These are phyloP conservation scores for Acanthosepion esculentum DNA, from an alignment of 2,888 invertebrate genomes.

Conservation along the genomic window DNA sequence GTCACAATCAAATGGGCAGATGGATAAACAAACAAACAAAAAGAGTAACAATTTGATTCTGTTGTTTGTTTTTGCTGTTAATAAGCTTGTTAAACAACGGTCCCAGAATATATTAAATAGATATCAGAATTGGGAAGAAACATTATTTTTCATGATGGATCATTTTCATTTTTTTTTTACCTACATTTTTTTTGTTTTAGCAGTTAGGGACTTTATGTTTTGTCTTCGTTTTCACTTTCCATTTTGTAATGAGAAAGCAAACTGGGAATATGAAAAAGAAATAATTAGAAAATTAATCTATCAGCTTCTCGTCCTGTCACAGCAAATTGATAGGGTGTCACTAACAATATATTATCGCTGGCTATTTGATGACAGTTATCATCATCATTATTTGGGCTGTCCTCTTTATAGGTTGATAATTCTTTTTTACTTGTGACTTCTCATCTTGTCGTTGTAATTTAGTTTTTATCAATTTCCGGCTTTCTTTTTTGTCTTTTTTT, in stretches of 20 bases:
- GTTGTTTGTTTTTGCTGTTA: neutral
- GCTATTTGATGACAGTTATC: neutral
- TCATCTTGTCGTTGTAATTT: neutral
- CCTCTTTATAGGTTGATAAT: neutral
- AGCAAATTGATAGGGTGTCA: conserved; percentile 1
- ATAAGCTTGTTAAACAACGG: neutral
- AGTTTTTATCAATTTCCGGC: neutral
- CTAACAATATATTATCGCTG: neutral
- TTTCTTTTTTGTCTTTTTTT: neutral
- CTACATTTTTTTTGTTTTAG: neutral
- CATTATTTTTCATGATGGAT: neutral
- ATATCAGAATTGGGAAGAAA: neutral
- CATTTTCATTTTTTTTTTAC: neutral
- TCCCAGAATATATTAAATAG: neutral
- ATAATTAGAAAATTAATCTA: conserved; percentile 8
- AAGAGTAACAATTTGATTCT: neutral
- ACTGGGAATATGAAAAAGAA: neutral
- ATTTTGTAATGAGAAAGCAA: neutral
- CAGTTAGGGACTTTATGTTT: neutral
- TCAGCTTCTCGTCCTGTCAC: neutral
- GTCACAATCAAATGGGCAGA: neutral
- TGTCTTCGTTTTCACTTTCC: neutral
- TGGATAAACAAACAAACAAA: neutral
- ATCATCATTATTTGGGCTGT: neutral
- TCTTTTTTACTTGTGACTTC: neutral